Percentiles rank a stretch among this genome's conserved stretches.
phyloP scores from a whole-genome alignment of 1,140 invertebrate species.

The Saccostrea cuccullata region DNA sequence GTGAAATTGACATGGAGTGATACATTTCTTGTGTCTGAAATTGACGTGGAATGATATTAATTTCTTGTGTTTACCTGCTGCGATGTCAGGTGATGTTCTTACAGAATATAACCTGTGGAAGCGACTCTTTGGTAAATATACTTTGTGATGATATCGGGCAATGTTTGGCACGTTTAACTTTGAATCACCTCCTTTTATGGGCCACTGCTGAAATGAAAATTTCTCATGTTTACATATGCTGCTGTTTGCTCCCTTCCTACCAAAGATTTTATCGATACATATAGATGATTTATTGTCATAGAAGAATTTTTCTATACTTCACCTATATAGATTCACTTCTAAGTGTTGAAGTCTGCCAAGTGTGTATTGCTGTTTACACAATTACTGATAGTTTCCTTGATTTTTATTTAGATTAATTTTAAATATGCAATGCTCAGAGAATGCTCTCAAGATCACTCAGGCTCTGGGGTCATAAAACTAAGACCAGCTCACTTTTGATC shows the following conservation, averaged over 20 bases:
- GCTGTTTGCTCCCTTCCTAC: background rate
- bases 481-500: no score
- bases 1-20: conserved; percentile 19
- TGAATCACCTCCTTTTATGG: conserved; percentile 6
- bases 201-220: background rate
- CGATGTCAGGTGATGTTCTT: conserved; percentile 17
- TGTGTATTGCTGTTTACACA: background rate
- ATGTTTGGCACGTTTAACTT: background rate
- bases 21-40: background rate
- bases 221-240: background rate
- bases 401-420: no score
- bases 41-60: conserved; percentile 4
- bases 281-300: background rate
- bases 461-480: no score
- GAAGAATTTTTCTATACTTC: background rate
- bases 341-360: background rate
- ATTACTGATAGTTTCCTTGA: no score
- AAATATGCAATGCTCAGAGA: no score
- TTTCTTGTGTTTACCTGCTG: background rate
- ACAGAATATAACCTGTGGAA: conserved; percentile 11
- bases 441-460: no score
- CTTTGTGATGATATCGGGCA: background rate
- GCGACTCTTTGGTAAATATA: conserved; percentile 19
- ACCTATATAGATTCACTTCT: background rate
- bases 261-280: background rate